Evolutionary conservation across 1,140 invertebrate species (phyloP).

Genomic region (Panulirus ornatus): DNA sequence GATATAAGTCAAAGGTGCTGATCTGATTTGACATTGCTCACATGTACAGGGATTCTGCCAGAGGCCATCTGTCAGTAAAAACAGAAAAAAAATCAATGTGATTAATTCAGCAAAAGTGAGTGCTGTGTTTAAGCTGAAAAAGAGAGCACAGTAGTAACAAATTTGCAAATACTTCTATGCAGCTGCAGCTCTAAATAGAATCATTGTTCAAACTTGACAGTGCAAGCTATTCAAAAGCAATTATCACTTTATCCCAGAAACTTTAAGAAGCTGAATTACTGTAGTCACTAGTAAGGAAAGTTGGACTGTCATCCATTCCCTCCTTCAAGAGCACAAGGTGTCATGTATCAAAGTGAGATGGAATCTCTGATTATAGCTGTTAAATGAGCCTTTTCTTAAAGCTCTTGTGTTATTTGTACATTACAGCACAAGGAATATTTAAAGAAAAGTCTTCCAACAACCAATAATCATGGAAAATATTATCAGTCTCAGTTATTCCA

Average conservation of each 20-base stretch:
- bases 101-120: neutral
- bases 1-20: constrained; percentile 51
- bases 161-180: neutral
- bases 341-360: constrained; percentile 40
- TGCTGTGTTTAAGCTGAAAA: neutral
- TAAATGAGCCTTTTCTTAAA: constrained; percentile 16
- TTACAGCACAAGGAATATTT: constrained; percentile 11
- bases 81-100: neutral
- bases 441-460: neutral
- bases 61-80: neutral
- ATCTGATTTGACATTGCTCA: constrained; percentile 41
- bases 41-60: neutral
- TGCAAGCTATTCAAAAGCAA: neutral
- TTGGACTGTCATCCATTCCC: constrained; percentile 66
- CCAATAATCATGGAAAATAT: constrained; percentile 23
- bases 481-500: neutral
- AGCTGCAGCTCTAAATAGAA: neutral
- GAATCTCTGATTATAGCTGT: constrained; percentile 40
- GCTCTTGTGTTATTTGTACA: constrained; percentile 32
- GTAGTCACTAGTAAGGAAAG: constrained; percentile 54
- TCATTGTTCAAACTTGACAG: neutral
- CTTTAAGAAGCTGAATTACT: constrained; percentile 5
- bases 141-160: neutral
- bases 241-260: neutral
- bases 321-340: constrained; percentile 68